A percentile compares a stretch with the other conserved stretches of the same genome.
phyloP scores from a whole-genome alignment of 2,797 vertebrate genomes.

The Cryptoprocta ferox region DNA sequence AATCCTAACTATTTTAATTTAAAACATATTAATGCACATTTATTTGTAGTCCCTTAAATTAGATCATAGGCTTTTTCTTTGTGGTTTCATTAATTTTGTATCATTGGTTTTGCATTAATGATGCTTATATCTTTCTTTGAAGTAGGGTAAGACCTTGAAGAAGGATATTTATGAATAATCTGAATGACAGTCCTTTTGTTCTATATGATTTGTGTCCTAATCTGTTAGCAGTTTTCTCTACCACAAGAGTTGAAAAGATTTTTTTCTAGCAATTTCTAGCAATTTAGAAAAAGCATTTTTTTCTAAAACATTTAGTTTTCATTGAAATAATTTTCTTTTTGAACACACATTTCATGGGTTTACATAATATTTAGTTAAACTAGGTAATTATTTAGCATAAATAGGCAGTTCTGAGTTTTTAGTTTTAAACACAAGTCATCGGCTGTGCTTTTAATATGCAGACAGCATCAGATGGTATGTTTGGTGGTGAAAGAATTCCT shows the following conservation, averaged over 20 bases:
- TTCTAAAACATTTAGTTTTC: conserved; percentile 48
- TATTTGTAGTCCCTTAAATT: neutral
- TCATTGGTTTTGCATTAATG: neutral
- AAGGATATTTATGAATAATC: neutral
- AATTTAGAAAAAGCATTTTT: neutral
- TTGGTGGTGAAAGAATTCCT: neutral
- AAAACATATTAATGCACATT: neutral
- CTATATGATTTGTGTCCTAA: neutral
- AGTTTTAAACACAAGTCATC: neutral
- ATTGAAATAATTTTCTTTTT: neutral
- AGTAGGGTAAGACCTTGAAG: neutral
- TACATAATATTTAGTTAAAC: conserved; percentile 40
- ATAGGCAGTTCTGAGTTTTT: neutral
- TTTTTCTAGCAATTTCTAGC: neutral
- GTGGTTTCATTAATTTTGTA: neutral
- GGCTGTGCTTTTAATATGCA: neutral
- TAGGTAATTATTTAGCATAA: neutral
- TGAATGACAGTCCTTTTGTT: neutral
- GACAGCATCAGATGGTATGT: neutral
- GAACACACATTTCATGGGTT: neutral
- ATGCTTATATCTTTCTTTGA: neutral
- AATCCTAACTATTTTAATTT: neutral
- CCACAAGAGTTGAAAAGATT: neutral
- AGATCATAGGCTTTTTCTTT: neutral
- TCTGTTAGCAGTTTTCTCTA: neutral